Evolutionary conservation across 2,113 vertebrate genomes (phyloP), one percentile per base, ranked within the genome.

Genomic region (Chaetodon trifascialis): DNA sequence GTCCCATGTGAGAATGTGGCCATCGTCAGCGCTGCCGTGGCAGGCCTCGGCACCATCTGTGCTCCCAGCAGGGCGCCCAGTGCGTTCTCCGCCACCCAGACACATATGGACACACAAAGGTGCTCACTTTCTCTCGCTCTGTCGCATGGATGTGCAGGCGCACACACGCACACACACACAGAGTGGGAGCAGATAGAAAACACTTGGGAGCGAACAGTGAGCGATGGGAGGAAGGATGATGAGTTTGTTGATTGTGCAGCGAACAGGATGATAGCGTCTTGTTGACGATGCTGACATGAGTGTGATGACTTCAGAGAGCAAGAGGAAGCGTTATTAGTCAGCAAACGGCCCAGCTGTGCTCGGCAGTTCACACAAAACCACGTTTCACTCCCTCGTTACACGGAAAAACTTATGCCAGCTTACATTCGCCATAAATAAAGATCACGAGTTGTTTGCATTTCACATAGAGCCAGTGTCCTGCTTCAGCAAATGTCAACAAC

Each of bases 1-100:
- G 93, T 95, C 94, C 94, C 94, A 95, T 95, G 94, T 95, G 94
- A 95, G 93, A 95, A 95, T 95, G 93, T 93, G 93, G 90, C 93
- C 92, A 83, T 94, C 90, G 83, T 90, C 76, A 72, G 89, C 59
- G 84, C 77, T 92, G 90, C 84, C 52, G 91, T 87, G 92, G 89
- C 92, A 92, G 94, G 88, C 93, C 92, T 91, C 91, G 70, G 91
- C 89, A 92, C 94, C 94, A 95, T 95, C 94, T 95, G 94, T 90
- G 93, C 87, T 91, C 92, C 93, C 94, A 95, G 93, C 93, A 95
- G 93, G 93, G 62, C 82, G 86, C 92, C 86, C 89, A 82, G 82
- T 85, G 74, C 79, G 76, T 73, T 86, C 93, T 14, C 77, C 80
- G 79, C 89, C 92, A 90, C 89, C 85, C 92, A 92, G 88, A 92